Evolutionary conservation across 2,888 invertebrate species (phyloP).

Genomic region (Drosophila macrothrix): DNA sequence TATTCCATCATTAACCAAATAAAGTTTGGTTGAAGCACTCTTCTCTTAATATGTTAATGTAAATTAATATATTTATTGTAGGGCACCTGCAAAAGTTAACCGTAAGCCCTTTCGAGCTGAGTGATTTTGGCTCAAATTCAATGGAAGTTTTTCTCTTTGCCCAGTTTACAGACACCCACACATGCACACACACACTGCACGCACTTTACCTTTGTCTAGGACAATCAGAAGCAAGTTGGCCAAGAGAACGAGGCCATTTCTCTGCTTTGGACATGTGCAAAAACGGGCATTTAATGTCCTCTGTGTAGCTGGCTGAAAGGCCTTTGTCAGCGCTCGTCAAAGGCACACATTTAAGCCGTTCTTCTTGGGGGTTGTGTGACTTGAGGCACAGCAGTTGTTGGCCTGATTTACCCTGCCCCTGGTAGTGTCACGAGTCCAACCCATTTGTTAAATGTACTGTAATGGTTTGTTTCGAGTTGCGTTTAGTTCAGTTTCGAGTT

Average conservation of each 20-base stretch:
- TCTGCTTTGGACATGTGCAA: slow-evolving; percentile 71
- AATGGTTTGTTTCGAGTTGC: slow-evolving; percentile 66
- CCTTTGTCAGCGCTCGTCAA: slow-evolving; percentile 62
- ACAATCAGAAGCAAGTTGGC: slow-evolving; percentile 17
- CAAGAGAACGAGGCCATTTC: slow-evolving; percentile 39
- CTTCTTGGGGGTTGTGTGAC: background rate
- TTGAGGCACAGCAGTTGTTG: slow-evolving; percentile 1
- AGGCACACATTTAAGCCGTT: slow-evolving; percentile 53
- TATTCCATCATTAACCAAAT: background rate
- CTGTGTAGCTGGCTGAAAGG: slow-evolving; percentile 39
- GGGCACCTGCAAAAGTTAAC: slow-evolving; percentile 1
- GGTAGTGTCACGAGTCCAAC: slow-evolving; percentile 43
- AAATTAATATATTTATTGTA: slow-evolving; percentile 3
- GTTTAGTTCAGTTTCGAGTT: slow-evolving; percentile 59
- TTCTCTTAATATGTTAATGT: background rate
- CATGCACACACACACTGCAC: slow-evolving; percentile 46
- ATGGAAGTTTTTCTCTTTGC: slow-evolving; percentile 27
- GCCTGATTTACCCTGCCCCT: background rate
- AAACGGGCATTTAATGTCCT: slow-evolving; percentile 68
- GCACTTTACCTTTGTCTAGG: slow-evolving; percentile 67
- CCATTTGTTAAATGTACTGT: slow-evolving; percentile 79
- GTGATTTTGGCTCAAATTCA: slow-evolving; percentile 28
- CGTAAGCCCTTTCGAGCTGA: slow-evolving; percentile 14
- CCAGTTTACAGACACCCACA: slow-evolving; percentile 32
- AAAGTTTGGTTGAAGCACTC: background rate